A percentile compares a stretch with the other conserved stretches of the same genome.
phyloP scores from a whole-genome alignment of 2,888 invertebrate genomes.

The Apomyelois bistriatella region DNA sequence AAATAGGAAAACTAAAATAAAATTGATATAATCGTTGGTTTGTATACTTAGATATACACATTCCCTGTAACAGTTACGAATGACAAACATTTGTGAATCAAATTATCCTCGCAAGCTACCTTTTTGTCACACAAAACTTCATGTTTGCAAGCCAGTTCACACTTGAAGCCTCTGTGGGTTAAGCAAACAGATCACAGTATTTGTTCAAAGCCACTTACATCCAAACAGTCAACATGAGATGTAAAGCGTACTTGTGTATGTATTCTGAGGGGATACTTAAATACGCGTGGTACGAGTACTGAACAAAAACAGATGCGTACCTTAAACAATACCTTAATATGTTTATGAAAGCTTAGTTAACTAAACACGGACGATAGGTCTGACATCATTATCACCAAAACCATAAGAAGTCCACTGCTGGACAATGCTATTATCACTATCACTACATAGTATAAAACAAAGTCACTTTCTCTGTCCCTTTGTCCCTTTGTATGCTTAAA shows the following conservation, averaged over 20 bases:
- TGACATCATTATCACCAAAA: too few relatives aligned
- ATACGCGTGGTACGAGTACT: neutral
- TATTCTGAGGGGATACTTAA: neutral
- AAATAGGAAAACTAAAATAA: too few relatives aligned
- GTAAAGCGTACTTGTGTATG: neutral
- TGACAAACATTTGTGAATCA: neutral
- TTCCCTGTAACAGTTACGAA: neutral
- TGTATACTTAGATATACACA: too few relatives aligned
- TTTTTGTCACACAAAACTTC: neutral
- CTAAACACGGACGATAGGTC: too few relatives aligned
- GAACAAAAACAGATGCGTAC: neutral
- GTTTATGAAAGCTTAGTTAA: too few relatives aligned
- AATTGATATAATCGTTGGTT: too few relatives aligned
- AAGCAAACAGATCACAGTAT: slow-evolving; percentile 1
- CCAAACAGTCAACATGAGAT: neutral
- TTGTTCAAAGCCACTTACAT: neutral
- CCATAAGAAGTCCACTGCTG: too few relatives aligned
- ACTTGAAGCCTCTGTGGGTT: neutral
- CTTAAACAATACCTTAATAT: too few relatives aligned
- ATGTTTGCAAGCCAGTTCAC: neutral
- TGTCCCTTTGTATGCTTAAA: too few relatives aligned
- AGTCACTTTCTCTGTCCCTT: too few relatives aligned
- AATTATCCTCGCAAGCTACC: neutral
- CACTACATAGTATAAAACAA: too few relatives aligned
- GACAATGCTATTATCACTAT: too few relatives aligned